Evolutionary conservation across 2,888 invertebrate genomes (phyloP).

Genomic region (Cataglyphis cursor): DNA sequence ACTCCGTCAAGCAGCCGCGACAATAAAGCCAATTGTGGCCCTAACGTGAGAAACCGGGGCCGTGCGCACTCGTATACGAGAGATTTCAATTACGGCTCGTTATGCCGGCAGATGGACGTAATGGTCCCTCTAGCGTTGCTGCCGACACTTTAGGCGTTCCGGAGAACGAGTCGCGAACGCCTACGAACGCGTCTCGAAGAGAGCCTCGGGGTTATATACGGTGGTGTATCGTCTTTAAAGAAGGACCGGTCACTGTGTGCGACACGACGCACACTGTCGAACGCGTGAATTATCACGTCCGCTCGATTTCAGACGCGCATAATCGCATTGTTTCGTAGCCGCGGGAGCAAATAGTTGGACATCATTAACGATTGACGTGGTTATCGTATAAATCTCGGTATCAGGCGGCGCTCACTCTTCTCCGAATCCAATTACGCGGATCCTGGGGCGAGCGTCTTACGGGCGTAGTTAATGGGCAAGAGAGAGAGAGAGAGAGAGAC

Average conservation of each 20-base stretch:
- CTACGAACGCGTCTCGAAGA: conserved; percentile 35
- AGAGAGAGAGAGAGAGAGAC: not conserved
- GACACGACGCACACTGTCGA: conserved; percentile 22
- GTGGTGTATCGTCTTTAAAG: conserved; percentile 53
- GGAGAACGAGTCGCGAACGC: conserved; percentile 67
- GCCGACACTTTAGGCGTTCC: conserved; percentile 76
- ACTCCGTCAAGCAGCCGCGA: conserved; percentile 76
- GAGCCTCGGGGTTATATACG: conserved; percentile 19
- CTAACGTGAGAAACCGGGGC: conserved; percentile 82
- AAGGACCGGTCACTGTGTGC: conserved; percentile 33
- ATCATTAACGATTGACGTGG: conserved; percentile 44
- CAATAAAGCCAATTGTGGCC: conserved; percentile 84
- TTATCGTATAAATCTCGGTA: conserved; percentile 50
- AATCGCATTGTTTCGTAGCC: conserved; percentile 31
- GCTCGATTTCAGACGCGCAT: conserved; percentile 37
- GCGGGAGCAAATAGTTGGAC: conserved; percentile 58
- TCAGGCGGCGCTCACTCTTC: conserved; percentile 35
- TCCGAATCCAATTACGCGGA: conserved; percentile 43
- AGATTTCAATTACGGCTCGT: conserved; percentile 86
- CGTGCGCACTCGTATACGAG: conserved; percentile 77
- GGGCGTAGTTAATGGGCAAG: conserved; percentile 27
- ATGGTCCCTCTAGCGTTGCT: conserved; percentile 78
- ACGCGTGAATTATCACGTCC: conserved; percentile 50
- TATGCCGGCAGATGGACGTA: conserved; percentile 86
- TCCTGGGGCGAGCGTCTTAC: conserved; percentile 34